Percentiles rank a stretch among this genome's conserved stretches.
Evolutionary conservation across 2,888 invertebrate genomes (phyloP).

Genomic region (Iselma pallidipennis): DNA sequence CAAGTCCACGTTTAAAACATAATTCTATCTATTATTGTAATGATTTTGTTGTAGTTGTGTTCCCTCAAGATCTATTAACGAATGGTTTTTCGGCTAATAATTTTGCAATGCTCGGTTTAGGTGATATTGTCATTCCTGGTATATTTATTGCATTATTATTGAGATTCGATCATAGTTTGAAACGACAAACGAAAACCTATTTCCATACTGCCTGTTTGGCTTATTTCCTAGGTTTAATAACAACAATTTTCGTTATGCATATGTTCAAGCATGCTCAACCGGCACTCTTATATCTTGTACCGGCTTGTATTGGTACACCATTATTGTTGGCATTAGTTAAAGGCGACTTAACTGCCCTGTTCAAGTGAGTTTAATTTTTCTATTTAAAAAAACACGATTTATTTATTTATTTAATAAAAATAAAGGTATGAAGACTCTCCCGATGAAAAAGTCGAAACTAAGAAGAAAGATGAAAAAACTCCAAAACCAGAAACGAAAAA

Average conservation of each 20-base stretch:
- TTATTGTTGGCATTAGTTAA: conserved; percentile 82
- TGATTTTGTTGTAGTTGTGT: conserved; percentile 74
- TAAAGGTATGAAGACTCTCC: conserved; percentile 74
- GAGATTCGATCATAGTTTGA: conserved; percentile 90
- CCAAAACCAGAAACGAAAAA: conserved; percentile 53
- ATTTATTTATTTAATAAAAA: conserved; percentile 9
- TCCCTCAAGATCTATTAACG: conserved; percentile 95
- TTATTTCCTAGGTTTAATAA: conserved; percentile 89
- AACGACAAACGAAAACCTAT: conserved; percentile 79
- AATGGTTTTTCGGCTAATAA: conserved; percentile 89
- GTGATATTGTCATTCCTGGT: conserved; percentile 99
- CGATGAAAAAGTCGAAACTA: conserved; percentile 54
- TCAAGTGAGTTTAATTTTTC: conserved; percentile 71
- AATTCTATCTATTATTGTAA: neutral
- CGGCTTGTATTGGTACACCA: conserved; percentile 92
- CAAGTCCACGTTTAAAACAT: neutral
- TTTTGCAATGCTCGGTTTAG: conserved; percentile 98
- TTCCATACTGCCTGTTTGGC: conserved; percentile 92
- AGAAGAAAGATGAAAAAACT: conserved; percentile 49
- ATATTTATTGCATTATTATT: conserved; percentile 97
- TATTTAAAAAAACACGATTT: conserved; percentile 2
- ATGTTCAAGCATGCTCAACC: conserved; percentile 98
- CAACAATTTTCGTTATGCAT: conserved; percentile 98
- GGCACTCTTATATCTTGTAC: conserved; percentile 95
- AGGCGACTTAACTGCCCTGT: conserved; percentile 87